These are phyloP conservation scores for Hartigia nigra DNA, from an alignment of 2,888 invertebrate genomes.

Conservation along the genomic window DNA sequence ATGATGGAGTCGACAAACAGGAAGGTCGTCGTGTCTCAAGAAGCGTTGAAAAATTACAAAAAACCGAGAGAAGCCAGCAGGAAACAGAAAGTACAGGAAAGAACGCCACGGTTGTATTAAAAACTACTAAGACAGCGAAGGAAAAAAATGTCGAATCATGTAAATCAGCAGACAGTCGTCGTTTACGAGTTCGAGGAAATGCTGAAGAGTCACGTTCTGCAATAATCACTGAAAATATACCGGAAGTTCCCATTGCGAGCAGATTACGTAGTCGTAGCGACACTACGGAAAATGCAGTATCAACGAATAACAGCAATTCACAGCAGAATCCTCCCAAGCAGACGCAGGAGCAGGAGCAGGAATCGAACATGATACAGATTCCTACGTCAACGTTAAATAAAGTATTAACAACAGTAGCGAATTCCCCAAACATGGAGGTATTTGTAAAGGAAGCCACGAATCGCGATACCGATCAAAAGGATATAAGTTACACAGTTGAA, in stretches of 20 bases:
- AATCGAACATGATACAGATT: constrained; percentile 55
- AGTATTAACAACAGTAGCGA: constrained; percentile 56
- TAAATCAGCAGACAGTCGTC: neutral
- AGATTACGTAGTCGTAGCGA: constrained; percentile 52
- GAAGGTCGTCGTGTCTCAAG: constrained; percentile 10
- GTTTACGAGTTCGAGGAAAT: neutral
- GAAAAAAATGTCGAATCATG: neutral
- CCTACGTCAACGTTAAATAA: constrained; percentile 61
- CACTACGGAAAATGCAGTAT: neutral
- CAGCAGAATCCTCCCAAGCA: constrained; percentile 5
- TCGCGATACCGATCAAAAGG: constrained; percentile 53
- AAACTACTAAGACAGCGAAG: neutral
- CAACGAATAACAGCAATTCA: neutral
- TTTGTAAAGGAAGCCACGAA: constrained; percentile 60
- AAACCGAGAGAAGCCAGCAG: constrained; percentile 19
- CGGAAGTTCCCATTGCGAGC: constrained; percentile 49
- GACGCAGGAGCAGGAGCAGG: constrained; percentile 29
- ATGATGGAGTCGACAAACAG: constrained; percentile 19
- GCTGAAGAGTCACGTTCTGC: constrained; percentile 2
- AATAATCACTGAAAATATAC: constrained; percentile 14
- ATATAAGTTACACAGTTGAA: constrained; percentile 62
- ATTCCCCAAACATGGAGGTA: constrained; percentile 57
- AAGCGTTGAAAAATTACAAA: constrained; percentile 34
- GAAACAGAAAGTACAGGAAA: neutral
- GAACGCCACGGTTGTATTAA: neutral